These are phyloP conservation scores for Acleris holmiana DNA, from an alignment of 2,888 invertebrate species.

Conservation along the genomic window DNA sequence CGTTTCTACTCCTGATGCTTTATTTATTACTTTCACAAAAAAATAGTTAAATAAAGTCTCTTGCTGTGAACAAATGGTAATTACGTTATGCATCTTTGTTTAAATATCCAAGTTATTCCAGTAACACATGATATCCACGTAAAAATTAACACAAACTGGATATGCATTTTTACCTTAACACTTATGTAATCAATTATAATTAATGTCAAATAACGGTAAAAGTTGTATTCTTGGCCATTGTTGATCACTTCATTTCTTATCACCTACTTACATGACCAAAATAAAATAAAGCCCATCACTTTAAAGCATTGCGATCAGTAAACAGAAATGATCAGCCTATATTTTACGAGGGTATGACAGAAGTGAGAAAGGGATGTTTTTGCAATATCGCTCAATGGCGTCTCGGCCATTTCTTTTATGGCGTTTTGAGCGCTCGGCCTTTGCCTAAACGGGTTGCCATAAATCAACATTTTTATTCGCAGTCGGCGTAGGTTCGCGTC, in stretches of 20 bases:
- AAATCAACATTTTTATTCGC: slow-evolving; percentile 41
- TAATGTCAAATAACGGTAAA: too few relatives aligned
- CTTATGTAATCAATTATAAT: too few relatives aligned
- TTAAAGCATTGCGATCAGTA: slow-evolving; percentile 23
- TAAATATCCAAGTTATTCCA: too few relatives aligned
- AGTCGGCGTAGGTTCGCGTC: slow-evolving; percentile 32
- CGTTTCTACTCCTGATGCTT: too few relatives aligned
- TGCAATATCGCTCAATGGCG: slow-evolving; percentile 51
- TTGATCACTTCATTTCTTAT: not conserved
- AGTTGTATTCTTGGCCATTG: too few relatives aligned
- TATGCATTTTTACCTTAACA: too few relatives aligned
- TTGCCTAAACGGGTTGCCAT: slow-evolving; percentile 52
- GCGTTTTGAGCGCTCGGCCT: slow-evolving; percentile 53
- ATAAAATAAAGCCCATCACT: slow-evolving; percentile 28
- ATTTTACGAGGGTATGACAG: slow-evolving; percentile 58
- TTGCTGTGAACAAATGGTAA: too few relatives aligned
- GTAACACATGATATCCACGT: too few relatives aligned
- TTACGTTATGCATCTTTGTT: too few relatives aligned
- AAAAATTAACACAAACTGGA: too few relatives aligned
- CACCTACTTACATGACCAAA: not conserved
- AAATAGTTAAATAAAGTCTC: too few relatives aligned
- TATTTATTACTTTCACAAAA: too few relatives aligned
- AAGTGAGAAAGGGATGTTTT: slow-evolving; percentile 53
- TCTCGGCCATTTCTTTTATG: slow-evolving; percentile 51
- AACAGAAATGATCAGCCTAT: slow-evolving; percentile 38